Conservation (phyloP, 2,888 invertebrate species). For the Carterocephalus palaemon region DNA sequence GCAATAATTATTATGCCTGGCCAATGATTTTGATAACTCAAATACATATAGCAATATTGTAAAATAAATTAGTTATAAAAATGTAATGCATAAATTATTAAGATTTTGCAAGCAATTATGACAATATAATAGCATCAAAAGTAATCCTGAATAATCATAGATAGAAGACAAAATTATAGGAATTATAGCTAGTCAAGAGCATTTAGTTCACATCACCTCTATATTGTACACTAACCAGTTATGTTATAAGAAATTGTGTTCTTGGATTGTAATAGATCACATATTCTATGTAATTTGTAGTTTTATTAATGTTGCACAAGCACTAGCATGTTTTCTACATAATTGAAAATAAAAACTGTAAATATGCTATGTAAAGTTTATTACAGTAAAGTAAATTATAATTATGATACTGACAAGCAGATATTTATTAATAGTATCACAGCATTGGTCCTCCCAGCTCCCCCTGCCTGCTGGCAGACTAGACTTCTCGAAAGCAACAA, state of each 20-base stretch:
- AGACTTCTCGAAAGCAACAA: no score
- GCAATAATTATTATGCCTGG: no score
- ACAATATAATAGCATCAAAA: constrained; percentile 22
- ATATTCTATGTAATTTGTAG: constrained; percentile 15
- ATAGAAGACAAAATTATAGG: constrained; percentile 21
- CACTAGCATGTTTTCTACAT: not conserved
- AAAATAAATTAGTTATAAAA: no score
- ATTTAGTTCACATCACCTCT: constrained; percentile 16
- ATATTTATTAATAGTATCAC: constrained; percentile 30
- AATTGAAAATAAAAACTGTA: constrained; percentile 2
- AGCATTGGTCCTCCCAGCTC: not conserved
- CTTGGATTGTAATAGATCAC: constrained; percentile 19
- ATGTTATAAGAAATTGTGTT: constrained; percentile 15
- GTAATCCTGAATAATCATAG: constrained; percentile 15
- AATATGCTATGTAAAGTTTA: constrained; percentile 29
- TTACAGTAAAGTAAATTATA: constrained; percentile 32
- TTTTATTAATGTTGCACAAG: constrained; percentile 3
- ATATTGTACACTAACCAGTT: constrained; percentile 4
- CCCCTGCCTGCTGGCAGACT: no score
- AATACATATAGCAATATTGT: no score
- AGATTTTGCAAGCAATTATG: constrained; percentile 9
- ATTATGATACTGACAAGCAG: not conserved
- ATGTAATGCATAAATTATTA: no score
- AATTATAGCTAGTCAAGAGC: constrained; percentile 26
- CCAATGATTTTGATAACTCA: no score